A percentile compares a stretch with the other conserved stretches of the same genome.
phyloP scores from a whole-genome alignment of 2,797 vertebrate genomes.

The Enteromius treurensis region DNA sequence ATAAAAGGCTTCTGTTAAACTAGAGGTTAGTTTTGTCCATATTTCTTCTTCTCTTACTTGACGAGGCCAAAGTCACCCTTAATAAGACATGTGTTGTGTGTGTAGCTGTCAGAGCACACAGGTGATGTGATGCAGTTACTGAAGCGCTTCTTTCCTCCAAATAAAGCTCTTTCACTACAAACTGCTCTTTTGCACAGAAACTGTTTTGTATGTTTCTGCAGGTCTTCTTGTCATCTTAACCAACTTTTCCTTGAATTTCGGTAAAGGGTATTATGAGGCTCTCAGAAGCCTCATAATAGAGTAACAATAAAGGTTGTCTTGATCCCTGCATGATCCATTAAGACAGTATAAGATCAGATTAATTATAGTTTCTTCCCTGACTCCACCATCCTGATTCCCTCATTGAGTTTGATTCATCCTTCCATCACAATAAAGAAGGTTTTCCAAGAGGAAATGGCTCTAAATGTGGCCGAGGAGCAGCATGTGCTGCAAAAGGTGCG shows the following conservation, averaged over 20 bases:
- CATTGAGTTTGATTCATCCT: not conserved
- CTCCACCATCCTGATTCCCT: not conserved
- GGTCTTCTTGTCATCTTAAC: constrained; percentile 3
- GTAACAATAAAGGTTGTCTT: not conserved
- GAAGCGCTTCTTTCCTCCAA: constrained; percentile 30
- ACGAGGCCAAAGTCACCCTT: too few species aligned
- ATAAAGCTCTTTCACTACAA: constrained; percentile 26
- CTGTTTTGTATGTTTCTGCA: not conserved
- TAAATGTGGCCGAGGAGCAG: constrained; percentile 11
- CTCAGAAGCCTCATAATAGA: not conserved
- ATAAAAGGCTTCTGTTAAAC: not conserved
- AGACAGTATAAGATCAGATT: not conserved
- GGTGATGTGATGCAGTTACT: constrained; percentile 33
- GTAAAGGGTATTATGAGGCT: too few species aligned
- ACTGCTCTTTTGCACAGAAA: not conserved
- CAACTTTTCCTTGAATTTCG: not conserved
- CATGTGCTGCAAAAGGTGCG: constrained; percentile 1
- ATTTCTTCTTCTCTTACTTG: not conserved
- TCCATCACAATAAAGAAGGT: not conserved
- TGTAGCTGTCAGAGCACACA: constrained; percentile 21
- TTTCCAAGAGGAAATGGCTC: not conserved
- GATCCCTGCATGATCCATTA: not conserved
- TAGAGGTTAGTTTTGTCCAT: not conserved
- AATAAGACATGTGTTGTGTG: not conserved
- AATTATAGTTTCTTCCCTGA: not conserved